Base-by-base conservation (phyloP, 2,888 invertebrate species). In the Orchestes rusci region DNA sequence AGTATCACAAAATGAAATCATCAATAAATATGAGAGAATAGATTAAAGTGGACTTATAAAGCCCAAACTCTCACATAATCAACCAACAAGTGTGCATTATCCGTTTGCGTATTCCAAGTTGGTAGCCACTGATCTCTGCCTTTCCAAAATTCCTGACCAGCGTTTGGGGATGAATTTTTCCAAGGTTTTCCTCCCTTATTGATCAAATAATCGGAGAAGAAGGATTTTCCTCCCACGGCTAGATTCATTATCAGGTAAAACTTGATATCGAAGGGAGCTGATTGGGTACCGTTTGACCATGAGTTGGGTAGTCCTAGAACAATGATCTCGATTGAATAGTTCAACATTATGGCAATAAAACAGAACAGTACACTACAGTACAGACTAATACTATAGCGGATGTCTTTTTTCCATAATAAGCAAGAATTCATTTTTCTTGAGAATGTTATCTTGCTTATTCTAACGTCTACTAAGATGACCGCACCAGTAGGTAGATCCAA, bases 251-350 rank as follows among this genome's bases (percentile, higher is more conserved):
- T 72, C 18, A 84, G 56, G 64, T 77, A 75, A 63, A 78, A 79
- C 73, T 77, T 74, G 59, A 79, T 72, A 59, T 82, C 80, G 55
- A 82, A 82, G 2, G 82, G 82, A n/a, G 81, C 80, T 76, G 80
- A 76, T 57, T 71, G 74, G 1, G 53, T 45, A 30, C 45, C 45
- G 51, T 63, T 68, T 38, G 68, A 64, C 79, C 79, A 79, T 3
- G 76, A 76, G 59, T 79, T 79, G 8, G 66, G 59, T 10, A 72
- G 60, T 40, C 68, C 70, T 56, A 19, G 27, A 40, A 36, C 5
- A 13, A 33, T n/a, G n/a, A n/a, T n/a, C n/a, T n/a, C n/a, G n/a
- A n/a, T n/a, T n/a, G n/a, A n/a, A n/a, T n/a, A n/a, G n/a, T n/a
- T n/a, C n/a, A n/a, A n/a, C n/a, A n/a, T n/a, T n/a, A n/a, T n/a